Conservation (phyloP, 1,140 invertebrate genomes). For the Gryllus bimaculatus region DNA sequence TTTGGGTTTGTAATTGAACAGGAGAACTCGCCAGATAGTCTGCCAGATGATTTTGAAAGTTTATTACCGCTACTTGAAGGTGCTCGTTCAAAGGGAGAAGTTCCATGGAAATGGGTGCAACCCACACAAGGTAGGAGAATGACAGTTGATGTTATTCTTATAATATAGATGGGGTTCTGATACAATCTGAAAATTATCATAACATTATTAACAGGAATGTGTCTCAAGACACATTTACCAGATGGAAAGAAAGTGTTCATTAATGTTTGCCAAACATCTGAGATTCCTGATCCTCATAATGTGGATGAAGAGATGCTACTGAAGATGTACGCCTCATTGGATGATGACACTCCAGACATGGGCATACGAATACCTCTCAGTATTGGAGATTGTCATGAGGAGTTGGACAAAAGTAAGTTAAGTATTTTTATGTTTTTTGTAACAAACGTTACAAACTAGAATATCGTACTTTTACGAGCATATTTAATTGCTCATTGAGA, state of each 20-base stretch:
- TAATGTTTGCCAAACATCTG: background rate
- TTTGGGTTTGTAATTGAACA: no score
- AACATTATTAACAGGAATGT: background rate
- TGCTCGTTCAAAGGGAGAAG: background rate
- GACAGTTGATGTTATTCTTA: background rate
- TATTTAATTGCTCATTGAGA: no score
- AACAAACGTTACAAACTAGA: no score
- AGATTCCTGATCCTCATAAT: background rate
- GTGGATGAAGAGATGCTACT: background rate
- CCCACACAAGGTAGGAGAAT: background rate
- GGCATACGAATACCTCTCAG: background rate
- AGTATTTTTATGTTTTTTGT: background rate
- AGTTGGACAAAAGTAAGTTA: background rate
- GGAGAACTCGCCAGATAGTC: background rate
- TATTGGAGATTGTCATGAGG: background rate
- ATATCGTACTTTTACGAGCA: no score
- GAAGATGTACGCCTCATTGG: background rate
- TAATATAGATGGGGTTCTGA: background rate
- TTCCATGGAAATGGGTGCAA: background rate
- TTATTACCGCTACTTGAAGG: background rate
- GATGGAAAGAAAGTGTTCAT: background rate
- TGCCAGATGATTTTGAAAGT: conserved; percentile 1
- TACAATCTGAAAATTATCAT: background rate
- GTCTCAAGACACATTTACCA: background rate
- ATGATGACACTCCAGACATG: background rate